Evolutionary conservation across 2,797 vertebrate genomes (phyloP).

Genomic region (Poeciliopsis infans): DNA sequence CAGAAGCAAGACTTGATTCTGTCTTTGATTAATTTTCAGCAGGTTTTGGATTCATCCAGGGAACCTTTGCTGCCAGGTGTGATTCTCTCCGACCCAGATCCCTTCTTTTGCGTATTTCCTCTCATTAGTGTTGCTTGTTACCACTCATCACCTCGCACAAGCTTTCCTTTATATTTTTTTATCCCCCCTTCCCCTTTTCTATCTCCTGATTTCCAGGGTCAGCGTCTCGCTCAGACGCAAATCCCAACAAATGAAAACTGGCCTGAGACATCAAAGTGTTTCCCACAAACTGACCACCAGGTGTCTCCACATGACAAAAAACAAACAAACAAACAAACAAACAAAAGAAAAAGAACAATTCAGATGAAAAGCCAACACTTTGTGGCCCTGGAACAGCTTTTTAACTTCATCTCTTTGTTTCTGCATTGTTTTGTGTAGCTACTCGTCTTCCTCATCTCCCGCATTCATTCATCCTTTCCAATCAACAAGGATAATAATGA

Average conservation of each 20-base stretch:
- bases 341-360: too few relatives aligned
- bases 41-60: conserved; percentile 87
- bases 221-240: conserved; percentile 18
- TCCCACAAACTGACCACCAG: conserved; percentile 55
- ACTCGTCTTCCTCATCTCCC: not conserved
- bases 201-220: conserved; percentile 58
- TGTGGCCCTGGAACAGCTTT: conserved; percentile 59
- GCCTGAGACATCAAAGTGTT: not conserved
- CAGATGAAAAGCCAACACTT: not conserved
- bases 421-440: conserved; percentile 21
- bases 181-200: conserved; percentile 31
- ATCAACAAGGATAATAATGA: conserved; percentile 14
- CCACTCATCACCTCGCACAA: conserved; percentile 27
- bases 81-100: conserved; percentile 60
- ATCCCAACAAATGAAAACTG: conserved; percentile 2
- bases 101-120: conserved; percentile 25
- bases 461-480: conserved; percentile 24
- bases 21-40: conserved; percentile 80
- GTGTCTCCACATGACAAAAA: conserved; percentile 48
- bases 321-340: too few relatives aligned
- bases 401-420: conserved; percentile 52
- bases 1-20: conserved; percentile 35
- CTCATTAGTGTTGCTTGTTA: conserved; percentile 46
- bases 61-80: conserved; percentile 89
- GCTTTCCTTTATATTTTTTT: conserved; percentile 29